phyloP scores from a whole-genome alignment of 2,113 vertebrate species.

The Brevimyrus niger region DNA sequence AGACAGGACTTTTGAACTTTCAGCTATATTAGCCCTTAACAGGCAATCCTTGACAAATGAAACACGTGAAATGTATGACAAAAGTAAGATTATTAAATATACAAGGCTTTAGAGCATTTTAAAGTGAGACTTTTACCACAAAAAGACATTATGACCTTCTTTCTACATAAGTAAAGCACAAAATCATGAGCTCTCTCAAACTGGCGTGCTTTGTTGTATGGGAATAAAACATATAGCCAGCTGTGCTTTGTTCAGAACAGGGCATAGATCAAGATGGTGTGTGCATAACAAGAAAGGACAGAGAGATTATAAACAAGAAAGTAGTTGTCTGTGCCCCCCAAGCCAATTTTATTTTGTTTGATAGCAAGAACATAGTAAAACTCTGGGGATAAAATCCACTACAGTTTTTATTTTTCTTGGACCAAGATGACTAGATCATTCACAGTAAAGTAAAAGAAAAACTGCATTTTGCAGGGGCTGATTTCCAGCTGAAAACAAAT shows the following conservation, averaged over 20 bases:
- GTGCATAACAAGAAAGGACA: neutral
- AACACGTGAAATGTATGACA: neutral
- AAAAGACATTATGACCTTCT: neutral
- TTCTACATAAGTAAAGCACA: neutral
- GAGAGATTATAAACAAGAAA: constrained; percentile 7
- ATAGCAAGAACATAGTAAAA: neutral
- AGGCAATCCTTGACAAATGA: neutral
- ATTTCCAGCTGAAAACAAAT: neutral
- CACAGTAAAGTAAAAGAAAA: neutral
- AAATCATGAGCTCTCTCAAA: neutral
- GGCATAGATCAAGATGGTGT: neutral
- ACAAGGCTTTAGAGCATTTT: neutral
- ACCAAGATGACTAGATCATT: neutral
- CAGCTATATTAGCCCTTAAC: neutral
- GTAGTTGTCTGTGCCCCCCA: neutral
- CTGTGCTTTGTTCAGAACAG: neutral
- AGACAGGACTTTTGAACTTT: neutral
- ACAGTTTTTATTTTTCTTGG: neutral
- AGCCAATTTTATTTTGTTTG: constrained; percentile 6
- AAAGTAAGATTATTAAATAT: neutral
- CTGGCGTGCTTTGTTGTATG: neutral
- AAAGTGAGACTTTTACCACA: neutral
- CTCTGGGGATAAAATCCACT: neutral
- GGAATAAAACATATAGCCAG: neutral
- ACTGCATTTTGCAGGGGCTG: neutral